Evolutionary conservation across 2,113 vertebrate genomes (phyloP).

Genomic region (Dicrurus megarhynchus): DNA sequence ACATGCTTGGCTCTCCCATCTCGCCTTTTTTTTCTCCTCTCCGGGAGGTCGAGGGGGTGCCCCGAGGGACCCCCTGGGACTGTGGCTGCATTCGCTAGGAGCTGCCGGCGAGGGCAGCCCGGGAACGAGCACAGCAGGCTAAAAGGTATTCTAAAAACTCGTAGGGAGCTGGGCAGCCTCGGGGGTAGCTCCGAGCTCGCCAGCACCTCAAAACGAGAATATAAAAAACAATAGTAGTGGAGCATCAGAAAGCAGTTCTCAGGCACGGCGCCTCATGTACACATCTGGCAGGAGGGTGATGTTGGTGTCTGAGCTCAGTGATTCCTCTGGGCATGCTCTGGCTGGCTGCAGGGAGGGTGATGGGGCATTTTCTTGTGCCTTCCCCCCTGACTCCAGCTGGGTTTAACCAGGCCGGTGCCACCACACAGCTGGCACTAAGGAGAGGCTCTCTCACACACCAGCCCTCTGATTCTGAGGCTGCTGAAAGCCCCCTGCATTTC

Average conservation of each 20-base stretch:
- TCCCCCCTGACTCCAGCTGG: background rate
- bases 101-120: no score
- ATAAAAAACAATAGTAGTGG: no score
- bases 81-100: no score
- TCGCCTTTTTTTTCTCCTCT: no score
- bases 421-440: background rate
- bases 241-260: background rate
- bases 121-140: no score
- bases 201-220: no score
- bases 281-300: background rate
- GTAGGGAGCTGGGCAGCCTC: no score
- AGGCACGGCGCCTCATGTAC: accelerated
- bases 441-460: background rate
- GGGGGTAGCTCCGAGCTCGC: no score
- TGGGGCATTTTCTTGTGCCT: background rate
- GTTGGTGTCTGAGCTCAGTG: background rate
- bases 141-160: no score
- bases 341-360: background rate
- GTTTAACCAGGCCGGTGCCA: background rate
- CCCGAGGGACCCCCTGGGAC: no score
- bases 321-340: background rate
- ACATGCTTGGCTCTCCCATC: no score
- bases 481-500: background rate
- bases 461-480: background rate
- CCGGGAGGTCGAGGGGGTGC: no score